Evolutionary conservation across 1,140 invertebrate genomes (phyloP).

Genomic region (Lethrus apterus): DNA sequence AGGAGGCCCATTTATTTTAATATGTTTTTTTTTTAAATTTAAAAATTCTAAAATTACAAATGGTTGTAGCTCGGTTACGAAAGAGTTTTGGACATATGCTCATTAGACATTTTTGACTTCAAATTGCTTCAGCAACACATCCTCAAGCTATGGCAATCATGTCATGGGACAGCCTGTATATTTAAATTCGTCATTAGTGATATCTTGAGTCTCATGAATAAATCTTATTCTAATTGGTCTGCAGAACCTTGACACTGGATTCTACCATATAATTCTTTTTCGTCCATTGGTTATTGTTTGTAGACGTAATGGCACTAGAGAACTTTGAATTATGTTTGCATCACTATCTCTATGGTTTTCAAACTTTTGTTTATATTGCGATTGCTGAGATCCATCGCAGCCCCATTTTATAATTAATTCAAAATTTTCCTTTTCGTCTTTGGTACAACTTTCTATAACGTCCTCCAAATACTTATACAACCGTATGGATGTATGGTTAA

Average conservation of each 20-base stretch:
- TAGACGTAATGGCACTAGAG: slow-evolving; percentile 33
- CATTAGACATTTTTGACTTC: too few relatives aligned
- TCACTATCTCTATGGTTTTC: slow-evolving; percentile 19
- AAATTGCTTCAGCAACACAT: too few relatives aligned
- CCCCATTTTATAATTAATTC: slow-evolving; percentile 17
- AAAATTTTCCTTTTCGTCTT: slow-evolving; percentile 7
- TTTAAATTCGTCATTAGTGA: too few relatives aligned
- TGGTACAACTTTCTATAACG: slow-evolving; percentile 12
- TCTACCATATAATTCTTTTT: slow-evolving; percentile 32
- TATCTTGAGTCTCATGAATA: slow-evolving; percentile 28
- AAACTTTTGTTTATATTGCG: slow-evolving; percentile 30
- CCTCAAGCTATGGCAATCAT: too few relatives aligned
- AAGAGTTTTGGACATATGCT: too few relatives aligned
- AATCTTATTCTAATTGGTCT: slow-evolving; percentile 24
- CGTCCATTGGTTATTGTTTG: slow-evolving; percentile 16
- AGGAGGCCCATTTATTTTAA: too few relatives aligned
- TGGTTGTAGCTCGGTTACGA: too few relatives aligned
- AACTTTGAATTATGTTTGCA: slow-evolving; percentile 27
- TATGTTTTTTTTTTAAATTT: too few relatives aligned
- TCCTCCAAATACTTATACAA: slow-evolving; percentile 20
- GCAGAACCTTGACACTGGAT: slow-evolving; percentile 19
- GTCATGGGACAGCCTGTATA: too few relatives aligned
- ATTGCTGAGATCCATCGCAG: slow-evolving; percentile 18
- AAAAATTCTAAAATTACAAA: too few relatives aligned
- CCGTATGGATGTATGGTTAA: slow-evolving; percentile 29